Percentiles rank a stretch among this genome's conserved stretches.
Evolutionary conservation across 2,797 vertebrate species (phyloP).

Genomic region (Glyptemys insculpta): DNA sequence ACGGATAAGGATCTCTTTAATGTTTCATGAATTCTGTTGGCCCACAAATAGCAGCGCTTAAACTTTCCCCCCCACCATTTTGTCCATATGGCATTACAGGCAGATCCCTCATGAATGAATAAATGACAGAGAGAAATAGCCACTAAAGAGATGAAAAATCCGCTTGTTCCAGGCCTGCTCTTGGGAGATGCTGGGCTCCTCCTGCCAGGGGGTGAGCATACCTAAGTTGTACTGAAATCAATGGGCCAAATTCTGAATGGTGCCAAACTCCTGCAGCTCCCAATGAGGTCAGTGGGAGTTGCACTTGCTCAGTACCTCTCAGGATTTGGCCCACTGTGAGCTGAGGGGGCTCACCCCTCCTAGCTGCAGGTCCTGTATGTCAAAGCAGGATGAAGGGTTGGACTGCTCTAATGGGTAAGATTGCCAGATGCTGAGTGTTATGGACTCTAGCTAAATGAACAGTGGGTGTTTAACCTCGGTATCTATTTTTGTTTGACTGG

Average conservation of each 20-base stretch:
- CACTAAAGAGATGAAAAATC: background rate
- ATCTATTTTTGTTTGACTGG: background rate
- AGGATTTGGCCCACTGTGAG: background rate
- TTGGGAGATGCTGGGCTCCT: rapidly evolving
- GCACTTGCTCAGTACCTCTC: background rate
- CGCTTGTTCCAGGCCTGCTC: rapidly evolving
- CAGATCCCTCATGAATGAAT: rapidly evolving
- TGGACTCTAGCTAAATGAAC: background rate
- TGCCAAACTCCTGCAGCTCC: background rate
- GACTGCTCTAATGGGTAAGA: background rate
- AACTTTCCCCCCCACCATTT: background rate
- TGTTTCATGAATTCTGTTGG: constrained; percentile 32
- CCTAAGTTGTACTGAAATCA: rapidly evolving
- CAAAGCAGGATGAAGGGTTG: background rate
- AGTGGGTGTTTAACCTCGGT: rapidly evolving
- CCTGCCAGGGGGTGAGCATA: background rate
- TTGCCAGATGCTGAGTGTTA: background rate
- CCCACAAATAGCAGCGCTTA: background rate
- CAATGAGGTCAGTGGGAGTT: background rate
- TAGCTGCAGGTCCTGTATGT: background rate
- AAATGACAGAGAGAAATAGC: rapidly evolving
- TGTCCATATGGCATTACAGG: background rate
- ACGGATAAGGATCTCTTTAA: background rate
- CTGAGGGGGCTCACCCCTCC: too few relatives aligned
- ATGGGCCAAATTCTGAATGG: background rate